phyloP scores from a whole-genome alignment of 1,140 invertebrate genomes.

The Drosophila nigromelanica region DNA sequence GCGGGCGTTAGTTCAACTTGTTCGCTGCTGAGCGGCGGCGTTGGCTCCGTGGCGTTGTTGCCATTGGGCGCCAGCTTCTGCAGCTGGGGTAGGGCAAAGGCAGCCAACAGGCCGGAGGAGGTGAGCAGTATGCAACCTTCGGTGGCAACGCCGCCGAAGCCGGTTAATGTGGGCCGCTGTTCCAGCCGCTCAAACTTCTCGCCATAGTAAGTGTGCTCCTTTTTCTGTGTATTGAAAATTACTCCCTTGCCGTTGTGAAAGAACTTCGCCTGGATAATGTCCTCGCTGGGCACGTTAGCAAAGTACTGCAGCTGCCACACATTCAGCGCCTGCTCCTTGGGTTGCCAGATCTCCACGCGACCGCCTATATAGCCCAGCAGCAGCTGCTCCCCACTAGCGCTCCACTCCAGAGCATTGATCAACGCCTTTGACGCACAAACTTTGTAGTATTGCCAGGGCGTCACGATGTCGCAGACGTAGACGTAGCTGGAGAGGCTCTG shows the following conservation, averaged over 20 bases:
- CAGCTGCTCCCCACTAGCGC: slow-evolving; percentile 90
- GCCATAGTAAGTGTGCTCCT: slow-evolving; percentile 90
- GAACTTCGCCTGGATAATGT: slow-evolving; percentile 91
- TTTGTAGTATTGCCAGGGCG: slow-evolving; percentile 90
- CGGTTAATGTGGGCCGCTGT: slow-evolving; percentile 91
- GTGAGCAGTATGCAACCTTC: slow-evolving; percentile 93
- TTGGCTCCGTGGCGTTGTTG: slow-evolving; percentile 5
- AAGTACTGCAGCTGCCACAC: slow-evolving; percentile 88
- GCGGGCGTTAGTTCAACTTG: slow-evolving; percentile 84
- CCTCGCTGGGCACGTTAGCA: slow-evolving; percentile 88
- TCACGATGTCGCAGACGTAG: slow-evolving; percentile 94
- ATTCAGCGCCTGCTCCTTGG: slow-evolving; percentile 91
- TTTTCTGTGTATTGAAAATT: slow-evolving; percentile 88
- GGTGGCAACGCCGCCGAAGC: slow-evolving; percentile 92
- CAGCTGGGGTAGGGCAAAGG: slow-evolving; percentile 86
- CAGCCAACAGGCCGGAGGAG: slow-evolving; percentile 92
- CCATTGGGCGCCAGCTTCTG: slow-evolving; percentile 52
- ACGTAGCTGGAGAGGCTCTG: slow-evolving; percentile 86
- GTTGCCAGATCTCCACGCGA: slow-evolving; percentile 90
- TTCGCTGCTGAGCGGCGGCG: slow-evolving; percentile 9
- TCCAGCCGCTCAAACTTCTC: slow-evolving; percentile 93
- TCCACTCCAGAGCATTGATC: slow-evolving; percentile 93
- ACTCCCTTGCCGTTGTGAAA: slow-evolving; percentile 93
- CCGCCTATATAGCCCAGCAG: slow-evolving; percentile 91
- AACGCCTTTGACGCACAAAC: slow-evolving; percentile 85